Evolutionary conservation across 2,113 vertebrate species (phyloP).

Genomic region (Potamarius usumacintae): DNA sequence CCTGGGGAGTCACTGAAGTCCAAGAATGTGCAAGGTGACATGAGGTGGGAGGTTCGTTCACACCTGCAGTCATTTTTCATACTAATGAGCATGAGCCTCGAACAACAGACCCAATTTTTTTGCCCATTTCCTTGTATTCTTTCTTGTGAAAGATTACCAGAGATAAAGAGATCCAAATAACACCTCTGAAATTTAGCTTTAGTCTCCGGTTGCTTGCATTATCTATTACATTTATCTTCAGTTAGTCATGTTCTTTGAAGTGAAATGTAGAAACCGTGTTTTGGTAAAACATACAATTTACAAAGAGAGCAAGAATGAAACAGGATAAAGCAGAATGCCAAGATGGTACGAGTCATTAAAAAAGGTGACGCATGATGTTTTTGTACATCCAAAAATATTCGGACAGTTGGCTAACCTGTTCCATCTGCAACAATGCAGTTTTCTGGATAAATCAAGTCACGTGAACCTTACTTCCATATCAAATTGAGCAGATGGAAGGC

Average conservation of each 20-base stretch:
- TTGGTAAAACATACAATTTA: too few relatives aligned
- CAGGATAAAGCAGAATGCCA: not conserved
- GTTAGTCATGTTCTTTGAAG: too few relatives aligned
- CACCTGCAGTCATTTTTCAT: too few relatives aligned
- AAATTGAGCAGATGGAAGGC: not conserved
- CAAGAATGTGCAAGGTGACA: too few relatives aligned
- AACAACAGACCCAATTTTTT: too few relatives aligned
- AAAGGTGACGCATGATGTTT: not conserved
- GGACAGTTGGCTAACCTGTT: not conserved
- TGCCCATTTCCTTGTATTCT: not conserved
- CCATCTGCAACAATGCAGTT: not conserved
- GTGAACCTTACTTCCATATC: not conserved
- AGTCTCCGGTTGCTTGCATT: too few relatives aligned
- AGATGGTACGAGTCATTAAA: not conserved
- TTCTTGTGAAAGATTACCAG: not conserved
- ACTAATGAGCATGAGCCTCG: too few relatives aligned
- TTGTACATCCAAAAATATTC: not conserved
- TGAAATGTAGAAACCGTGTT: too few relatives aligned
- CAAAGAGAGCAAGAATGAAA: not conserved
- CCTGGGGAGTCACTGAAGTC: constrained; percentile 22
- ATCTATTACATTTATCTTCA: too few relatives aligned
- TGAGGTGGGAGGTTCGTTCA: too few relatives aligned
- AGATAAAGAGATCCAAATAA: too few relatives aligned
- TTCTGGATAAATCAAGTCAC: not conserved
- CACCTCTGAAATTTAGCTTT: too few relatives aligned